Percentiles rank a stretch among this genome's conserved stretches.
These are phyloP conservation scores for Notodonta dromedarius DNA, from an alignment of 2,888 invertebrate species.

Conservation along the genomic window DNA sequence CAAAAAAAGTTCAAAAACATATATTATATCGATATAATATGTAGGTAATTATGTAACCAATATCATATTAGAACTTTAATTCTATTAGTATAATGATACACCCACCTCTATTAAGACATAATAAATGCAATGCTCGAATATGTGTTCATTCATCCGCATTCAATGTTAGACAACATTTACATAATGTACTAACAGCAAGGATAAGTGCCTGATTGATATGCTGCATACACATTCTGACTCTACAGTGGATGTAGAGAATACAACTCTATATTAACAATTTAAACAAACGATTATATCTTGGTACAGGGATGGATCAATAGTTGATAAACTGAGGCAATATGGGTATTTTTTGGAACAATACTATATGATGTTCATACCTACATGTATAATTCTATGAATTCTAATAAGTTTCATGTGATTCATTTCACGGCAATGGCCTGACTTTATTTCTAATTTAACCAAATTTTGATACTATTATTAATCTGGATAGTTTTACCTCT, in stretches of 20 bases:
- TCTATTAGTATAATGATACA: not conserved
- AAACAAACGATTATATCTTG: constrained; percentile 24
- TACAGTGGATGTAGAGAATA: constrained; percentile 21
- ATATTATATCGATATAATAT: too few relatives aligned
- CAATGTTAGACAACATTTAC: constrained; percentile 37
- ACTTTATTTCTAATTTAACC: too few relatives aligned
- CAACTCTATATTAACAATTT: constrained; percentile 19
- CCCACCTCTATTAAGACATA: not conserved
- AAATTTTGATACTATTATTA: too few relatives aligned
- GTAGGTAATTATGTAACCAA: not conserved
- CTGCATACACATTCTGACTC: constrained; percentile 24
- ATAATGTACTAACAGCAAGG: constrained; percentile 49
- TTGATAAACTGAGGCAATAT: too few relatives aligned
- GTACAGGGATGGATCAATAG: not conserved
- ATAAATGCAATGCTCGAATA: constrained; percentile 17
- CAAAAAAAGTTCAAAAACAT: too few relatives aligned
- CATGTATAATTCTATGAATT: too few relatives aligned
- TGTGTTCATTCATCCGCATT: constrained; percentile 22
- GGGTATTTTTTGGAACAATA: too few relatives aligned
- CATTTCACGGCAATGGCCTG: too few relatives aligned
- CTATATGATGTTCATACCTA: too few relatives aligned
- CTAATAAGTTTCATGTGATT: too few relatives aligned
- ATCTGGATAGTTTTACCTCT: too few relatives aligned
- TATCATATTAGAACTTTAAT: not conserved
- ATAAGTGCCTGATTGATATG: constrained; percentile 48